These are phyloP conservation scores for Tetrapedia diversipes DNA, from an alignment of 2,888 invertebrate species.

Conservation along the genomic window DNA sequence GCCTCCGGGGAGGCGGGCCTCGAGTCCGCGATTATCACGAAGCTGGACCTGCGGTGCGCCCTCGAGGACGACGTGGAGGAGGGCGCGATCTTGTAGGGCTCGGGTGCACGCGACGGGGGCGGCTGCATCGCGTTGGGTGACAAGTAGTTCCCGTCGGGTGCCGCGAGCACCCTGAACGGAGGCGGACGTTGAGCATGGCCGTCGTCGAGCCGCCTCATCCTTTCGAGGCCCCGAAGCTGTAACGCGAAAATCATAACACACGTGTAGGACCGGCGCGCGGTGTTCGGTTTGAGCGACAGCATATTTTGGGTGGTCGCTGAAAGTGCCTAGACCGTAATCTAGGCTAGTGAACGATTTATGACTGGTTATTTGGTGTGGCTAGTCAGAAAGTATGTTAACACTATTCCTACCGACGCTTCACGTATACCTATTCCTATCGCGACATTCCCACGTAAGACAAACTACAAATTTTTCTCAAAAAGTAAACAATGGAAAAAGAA, in stretches of 20 bases:
- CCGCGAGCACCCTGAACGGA: constrained; percentile 77
- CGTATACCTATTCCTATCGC: no score
- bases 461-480: no score
- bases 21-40: constrained; percentile 87
- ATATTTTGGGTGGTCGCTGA: no score
- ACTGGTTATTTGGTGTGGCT: no score
- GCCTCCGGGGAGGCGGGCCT: constrained; percentile 83
- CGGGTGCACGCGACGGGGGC: constrained; percentile 79
- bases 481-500: no score
- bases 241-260: constrained; percentile 16
- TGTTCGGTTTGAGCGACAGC: no score
- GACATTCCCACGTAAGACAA: no score
- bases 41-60: constrained; percentile 87
- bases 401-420: no score
- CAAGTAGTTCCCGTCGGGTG: constrained; percentile 64
- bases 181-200: constrained; percentile 65
- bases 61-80: constrained; percentile 83
- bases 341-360: no score
- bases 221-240: constrained; percentile 54
- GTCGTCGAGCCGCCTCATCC: constrained; percentile 69
- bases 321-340: no score
- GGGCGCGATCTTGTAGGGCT: constrained; percentile 79
- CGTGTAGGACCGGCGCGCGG: no score
- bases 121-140: constrained; percentile 64
- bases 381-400: no score